phyloP scores from a whole-genome alignment of 2,888 invertebrate genomes.

The Phaonia tiefii region DNA sequence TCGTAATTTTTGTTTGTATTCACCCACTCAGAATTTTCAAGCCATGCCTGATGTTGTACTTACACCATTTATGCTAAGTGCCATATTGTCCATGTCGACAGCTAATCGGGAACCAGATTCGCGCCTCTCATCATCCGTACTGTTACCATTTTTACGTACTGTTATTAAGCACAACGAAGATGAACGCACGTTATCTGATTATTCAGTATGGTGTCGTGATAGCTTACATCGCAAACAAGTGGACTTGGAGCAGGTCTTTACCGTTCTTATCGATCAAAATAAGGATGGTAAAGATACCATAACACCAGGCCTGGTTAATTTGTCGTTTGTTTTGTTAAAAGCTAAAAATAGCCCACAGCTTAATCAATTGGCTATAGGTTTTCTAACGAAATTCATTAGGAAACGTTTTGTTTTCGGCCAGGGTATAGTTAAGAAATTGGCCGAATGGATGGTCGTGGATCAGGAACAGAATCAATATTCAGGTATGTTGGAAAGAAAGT shows the following conservation, averaged over 20 bases:
- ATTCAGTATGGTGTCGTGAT: slow-evolving; percentile 83
- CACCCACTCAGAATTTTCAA: slow-evolving; percentile 80
- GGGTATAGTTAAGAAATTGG: slow-evolving; percentile 82
- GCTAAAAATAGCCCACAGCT: slow-evolving; percentile 77
- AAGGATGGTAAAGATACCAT: slow-evolving; percentile 79
- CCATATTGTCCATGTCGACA: slow-evolving; percentile 81
- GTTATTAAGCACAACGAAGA: slow-evolving; percentile 80
- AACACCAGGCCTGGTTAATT: slow-evolving; percentile 82
- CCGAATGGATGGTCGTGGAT: slow-evolving; percentile 82
- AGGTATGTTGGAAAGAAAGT: slow-evolving; percentile 77
- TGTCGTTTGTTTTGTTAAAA: slow-evolving; percentile 81
- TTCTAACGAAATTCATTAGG: slow-evolving; percentile 83
- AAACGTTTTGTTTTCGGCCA: slow-evolving; percentile 82
- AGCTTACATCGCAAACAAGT: slow-evolving; percentile 75
- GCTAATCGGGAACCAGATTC: slow-evolving; percentile 79
- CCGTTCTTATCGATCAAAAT: slow-evolving; percentile 79
- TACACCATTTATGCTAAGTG: slow-evolving; percentile 84
- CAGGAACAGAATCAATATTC: slow-evolving; percentile 83
- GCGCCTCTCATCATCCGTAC: slow-evolving; percentile 73
- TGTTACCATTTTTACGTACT: slow-evolving; percentile 77
- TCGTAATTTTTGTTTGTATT: background rate
- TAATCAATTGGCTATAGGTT: slow-evolving; percentile 81
- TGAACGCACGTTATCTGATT: slow-evolving; percentile 79
- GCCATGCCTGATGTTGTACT: slow-evolving; percentile 83
- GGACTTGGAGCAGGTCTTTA: slow-evolving; percentile 76